A percentile compares a stretch with the other conserved stretches of the same genome.
phyloP scores from a whole-genome alignment of 2,113 vertebrate species.

The Pantherophis guttatus region DNA sequence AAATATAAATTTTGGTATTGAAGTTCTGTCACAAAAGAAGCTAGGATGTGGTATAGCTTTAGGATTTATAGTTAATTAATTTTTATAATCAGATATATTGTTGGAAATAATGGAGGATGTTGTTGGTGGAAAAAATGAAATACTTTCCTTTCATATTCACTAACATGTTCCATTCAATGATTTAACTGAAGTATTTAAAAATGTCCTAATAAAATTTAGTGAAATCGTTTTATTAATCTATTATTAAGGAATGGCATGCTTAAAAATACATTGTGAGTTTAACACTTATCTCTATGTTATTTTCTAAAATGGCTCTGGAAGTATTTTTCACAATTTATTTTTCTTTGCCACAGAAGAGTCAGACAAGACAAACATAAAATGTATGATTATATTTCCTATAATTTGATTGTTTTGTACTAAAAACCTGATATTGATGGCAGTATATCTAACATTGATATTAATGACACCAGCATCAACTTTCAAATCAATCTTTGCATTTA shows the following conservation, averaged over 20 bases:
- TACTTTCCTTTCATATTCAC: not conserved
- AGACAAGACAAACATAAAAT: not conserved
- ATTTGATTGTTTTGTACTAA: not conserved
- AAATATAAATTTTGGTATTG: not conserved
- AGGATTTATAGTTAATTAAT: not conserved
- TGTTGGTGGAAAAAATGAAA: not conserved
- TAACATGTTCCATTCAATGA: not conserved
- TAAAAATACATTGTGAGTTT: not conserved
- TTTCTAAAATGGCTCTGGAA: not conserved
- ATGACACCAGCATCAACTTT: not conserved
- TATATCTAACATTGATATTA: not conserved
- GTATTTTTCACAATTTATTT: not conserved
- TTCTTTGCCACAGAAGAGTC: not conserved
- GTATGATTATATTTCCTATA: not conserved
- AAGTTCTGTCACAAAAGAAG: not conserved
- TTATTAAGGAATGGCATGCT: not conserved
- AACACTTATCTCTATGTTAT: not conserved
- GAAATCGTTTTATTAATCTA: not conserved
- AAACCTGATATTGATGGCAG: not conserved
- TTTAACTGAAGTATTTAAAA: not conserved
- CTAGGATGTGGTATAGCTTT: not conserved
- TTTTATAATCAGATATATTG: not conserved
- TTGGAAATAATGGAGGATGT: not conserved
- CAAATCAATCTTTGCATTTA: not conserved
- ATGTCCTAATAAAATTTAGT: not conserved